phyloP scores from a whole-genome alignment of 2,113 vertebrate species.

The Anarrhichthys ocellatus region DNA sequence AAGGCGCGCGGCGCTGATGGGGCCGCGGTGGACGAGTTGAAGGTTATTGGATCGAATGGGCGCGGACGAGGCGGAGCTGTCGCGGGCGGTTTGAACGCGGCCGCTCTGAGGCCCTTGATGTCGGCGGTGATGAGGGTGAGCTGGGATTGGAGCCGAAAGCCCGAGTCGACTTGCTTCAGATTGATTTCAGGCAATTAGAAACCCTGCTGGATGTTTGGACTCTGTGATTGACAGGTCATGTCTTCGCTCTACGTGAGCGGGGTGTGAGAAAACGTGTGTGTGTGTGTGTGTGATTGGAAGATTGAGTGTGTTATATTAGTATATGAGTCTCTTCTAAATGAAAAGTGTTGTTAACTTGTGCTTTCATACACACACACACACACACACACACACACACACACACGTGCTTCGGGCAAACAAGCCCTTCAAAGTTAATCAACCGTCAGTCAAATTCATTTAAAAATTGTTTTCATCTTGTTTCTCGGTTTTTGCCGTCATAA shows the following conservation, averaged over 20 bases:
- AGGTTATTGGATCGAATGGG: conserved; percentile 73
- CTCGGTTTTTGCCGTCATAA: not conserved
- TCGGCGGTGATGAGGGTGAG: conserved; percentile 61
- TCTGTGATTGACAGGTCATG: conserved; percentile 66
- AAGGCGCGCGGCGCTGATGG: conserved; percentile 30
- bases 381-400: not conserved
- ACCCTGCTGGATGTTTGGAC: conserved; percentile 47
- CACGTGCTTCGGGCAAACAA: not conserved
- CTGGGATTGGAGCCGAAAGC: conserved; percentile 68
- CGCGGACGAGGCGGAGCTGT: conserved; percentile 62
- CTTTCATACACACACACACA: not conserved
- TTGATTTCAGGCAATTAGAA: conserved; percentile 73
- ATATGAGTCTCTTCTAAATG: conserved; percentile 1
- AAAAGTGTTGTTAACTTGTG: not conserved
- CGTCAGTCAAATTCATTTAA: conserved; percentile 7
- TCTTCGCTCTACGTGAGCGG: conserved; percentile 62
- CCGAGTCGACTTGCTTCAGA: conserved; percentile 44
- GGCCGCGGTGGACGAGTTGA: conserved; percentile 63
- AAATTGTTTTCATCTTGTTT: not conserved
- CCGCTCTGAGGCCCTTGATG: conserved; percentile 66
- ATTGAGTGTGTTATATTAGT: conserved; percentile 8
- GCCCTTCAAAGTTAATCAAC: conserved; percentile 1
- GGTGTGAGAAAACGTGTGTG: not conserved
- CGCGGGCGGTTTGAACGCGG: conserved; percentile 44
- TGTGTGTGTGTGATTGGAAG: not conserved